Conservation (phyloP, 92 coral and sea anemone genomes). For the Zoanthus sansibaricus region DNA sequence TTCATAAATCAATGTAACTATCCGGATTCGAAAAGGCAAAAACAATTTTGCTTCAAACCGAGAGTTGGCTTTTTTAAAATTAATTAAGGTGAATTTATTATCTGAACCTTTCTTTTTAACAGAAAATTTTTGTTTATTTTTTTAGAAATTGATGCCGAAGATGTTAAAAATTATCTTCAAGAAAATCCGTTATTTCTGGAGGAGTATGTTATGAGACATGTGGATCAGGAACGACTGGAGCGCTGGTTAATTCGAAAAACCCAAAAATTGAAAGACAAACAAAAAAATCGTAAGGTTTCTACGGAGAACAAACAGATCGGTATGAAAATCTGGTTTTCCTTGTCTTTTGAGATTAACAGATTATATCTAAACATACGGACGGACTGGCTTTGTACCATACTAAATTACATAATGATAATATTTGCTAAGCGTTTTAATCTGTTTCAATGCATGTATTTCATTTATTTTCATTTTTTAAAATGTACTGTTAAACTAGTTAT, state of each 20-base stretch:
- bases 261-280: constrained; percentile 85
- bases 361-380: background rate
- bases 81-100: background rate
- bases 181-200: constrained; percentile 92
- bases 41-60: background rate
- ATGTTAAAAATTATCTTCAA: constrained; percentile 78
- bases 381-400: background rate
- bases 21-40: background rate
- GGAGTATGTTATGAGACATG: constrained; percentile 89
- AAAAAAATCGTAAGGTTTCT: constrained; percentile 44
- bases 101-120: background rate
- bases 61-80: background rate
- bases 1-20: background rate
- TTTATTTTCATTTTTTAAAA: background rate
- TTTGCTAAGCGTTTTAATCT: background rate
- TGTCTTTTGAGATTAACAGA: background rate
- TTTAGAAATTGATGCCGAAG: constrained; percentile 82
- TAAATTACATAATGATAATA: background rate
- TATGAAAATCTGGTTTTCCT: constrained; percentile 40
- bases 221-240: constrained; percentile 91
- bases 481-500: background rate
- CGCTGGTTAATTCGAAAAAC: constrained; percentile 96
- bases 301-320: constrained; percentile 78
- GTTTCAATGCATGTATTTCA: background rate
- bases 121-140: background rate